Percentiles rank a stretch among this genome's conserved stretches.
Conservation (phyloP, 2,113 vertebrate genomes). For the Cricetomys ansorgei region DNA sequence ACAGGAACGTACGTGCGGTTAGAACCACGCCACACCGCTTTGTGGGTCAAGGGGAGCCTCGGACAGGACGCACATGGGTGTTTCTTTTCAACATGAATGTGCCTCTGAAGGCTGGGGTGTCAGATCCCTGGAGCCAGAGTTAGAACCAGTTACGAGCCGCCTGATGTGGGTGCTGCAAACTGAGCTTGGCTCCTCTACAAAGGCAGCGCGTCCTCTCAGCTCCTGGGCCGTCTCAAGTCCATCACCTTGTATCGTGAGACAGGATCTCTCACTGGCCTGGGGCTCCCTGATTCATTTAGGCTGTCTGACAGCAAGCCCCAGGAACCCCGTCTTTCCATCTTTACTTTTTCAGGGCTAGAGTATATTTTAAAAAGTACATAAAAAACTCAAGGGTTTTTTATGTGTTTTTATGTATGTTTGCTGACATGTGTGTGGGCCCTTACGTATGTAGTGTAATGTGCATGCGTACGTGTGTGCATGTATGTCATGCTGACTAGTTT, state of each 20-base stretch:
- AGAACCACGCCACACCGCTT: too few relatives aligned
- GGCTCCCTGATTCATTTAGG: background rate
- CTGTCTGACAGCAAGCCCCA: background rate
- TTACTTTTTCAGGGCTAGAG: background rate
- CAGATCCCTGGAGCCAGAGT: background rate
- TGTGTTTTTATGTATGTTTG: background rate
- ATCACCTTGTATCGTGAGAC: background rate
- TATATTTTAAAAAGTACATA: too few relatives aligned
- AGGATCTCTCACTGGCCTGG: background rate
- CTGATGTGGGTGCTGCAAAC: background rate
- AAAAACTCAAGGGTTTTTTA: background rate
- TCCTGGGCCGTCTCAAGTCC: background rate
- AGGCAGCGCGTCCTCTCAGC: background rate
- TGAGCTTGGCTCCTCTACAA: background rate
- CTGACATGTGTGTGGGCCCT: background rate
- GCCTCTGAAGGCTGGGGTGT: background rate
- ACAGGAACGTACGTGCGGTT: too few relatives aligned
- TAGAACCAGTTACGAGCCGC: background rate
- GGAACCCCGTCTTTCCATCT: background rate
- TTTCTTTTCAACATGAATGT: too few relatives aligned
- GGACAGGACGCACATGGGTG: too few relatives aligned
- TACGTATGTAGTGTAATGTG: background rate
- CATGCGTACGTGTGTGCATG: background rate
- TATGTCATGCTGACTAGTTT: background rate
- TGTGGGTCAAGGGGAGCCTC: too few relatives aligned